These are phyloP conservation scores for Morone chrysops DNA, from an alignment of 2,113 vertebrate genomes.

Conservation along the genomic window DNA sequence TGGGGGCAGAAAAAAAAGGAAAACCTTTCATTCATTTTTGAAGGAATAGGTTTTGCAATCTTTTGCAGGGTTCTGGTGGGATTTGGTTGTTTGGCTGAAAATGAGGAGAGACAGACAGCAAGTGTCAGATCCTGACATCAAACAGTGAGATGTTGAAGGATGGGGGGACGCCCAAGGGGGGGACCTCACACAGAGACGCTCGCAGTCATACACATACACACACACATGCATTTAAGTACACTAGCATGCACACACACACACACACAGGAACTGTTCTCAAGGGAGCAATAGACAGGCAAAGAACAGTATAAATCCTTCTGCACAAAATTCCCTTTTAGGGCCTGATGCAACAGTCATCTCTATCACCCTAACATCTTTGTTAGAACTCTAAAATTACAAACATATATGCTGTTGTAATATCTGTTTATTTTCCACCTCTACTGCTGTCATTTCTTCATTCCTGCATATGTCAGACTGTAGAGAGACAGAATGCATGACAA, in stretches of 20 bases:
- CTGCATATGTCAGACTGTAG: not conserved
- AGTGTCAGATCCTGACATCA: conserved; percentile 72
- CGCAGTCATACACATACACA: not conserved
- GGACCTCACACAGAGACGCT: conserved; percentile 31
- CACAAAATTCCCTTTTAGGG: conserved; percentile 25
- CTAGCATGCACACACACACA: not conserved
- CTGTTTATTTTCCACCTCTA: conserved; percentile 24
- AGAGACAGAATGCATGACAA: conserved; percentile 6
- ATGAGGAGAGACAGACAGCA: conserved; percentile 51
- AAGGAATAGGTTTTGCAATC: conserved; percentile 41
- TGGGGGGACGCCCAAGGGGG: conserved; percentile 42
- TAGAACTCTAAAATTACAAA: conserved; percentile 2
- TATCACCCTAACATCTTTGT: conserved; percentile 4
- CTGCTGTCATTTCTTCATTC: conserved; percentile 10
- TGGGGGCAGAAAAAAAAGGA: not conserved
- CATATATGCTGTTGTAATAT: conserved; percentile 18
- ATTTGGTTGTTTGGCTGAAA: conserved; percentile 55
- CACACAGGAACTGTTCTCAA: not conserved
- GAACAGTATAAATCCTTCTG: conserved; percentile 22
- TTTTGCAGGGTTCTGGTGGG: conserved; percentile 48
- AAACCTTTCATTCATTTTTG: conserved; percentile 45
- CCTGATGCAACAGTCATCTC: conserved; percentile 16
- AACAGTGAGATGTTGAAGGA: conserved; percentile 62
- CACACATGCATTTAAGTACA: not conserved
- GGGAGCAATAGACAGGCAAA: conserved; percentile 16